Percentiles rank a stretch among this genome's conserved stretches.
Conservation (phyloP, 2,113 vertebrate species). For the Oplegnathus fasciatus region DNA sequence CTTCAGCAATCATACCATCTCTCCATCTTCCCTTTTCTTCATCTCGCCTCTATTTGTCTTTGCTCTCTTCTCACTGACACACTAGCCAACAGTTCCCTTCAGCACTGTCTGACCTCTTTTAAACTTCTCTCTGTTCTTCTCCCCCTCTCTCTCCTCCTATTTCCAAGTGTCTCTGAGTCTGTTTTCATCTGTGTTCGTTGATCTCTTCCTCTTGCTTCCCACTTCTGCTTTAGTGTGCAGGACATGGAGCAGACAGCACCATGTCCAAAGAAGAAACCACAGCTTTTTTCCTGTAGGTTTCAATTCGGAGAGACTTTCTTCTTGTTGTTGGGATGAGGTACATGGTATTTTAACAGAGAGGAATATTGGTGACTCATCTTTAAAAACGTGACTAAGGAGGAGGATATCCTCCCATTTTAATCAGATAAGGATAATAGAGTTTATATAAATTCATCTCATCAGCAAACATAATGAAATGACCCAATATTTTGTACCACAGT, state of each 20-base stretch:
- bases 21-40: conserved; percentile 32
- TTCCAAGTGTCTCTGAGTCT: conserved; percentile 21
- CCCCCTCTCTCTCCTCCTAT: neutral
- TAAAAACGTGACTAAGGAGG: neutral
- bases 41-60: conserved; percentile 57
- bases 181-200: conserved; percentile 15
- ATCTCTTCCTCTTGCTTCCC: conserved; percentile 33
- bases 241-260: neutral
- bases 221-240: conserved; percentile 9
- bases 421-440: neutral
- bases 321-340: neutral
- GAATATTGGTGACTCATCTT: conserved; percentile 5
- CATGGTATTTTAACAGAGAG: neutral
- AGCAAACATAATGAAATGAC: neutral
- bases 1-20: conserved; percentile 38
- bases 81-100: conserved; percentile 40
- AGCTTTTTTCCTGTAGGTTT: neutral
- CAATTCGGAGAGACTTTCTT: neutral
- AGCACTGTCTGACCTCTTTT: conserved; percentile 57
- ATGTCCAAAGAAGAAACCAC: neutral
- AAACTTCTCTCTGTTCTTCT: conserved; percentile 12
- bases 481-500: neutral
- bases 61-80: conserved; percentile 60
- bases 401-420: neutral
- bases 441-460: neutral